Base-by-base conservation (phyloP, 2,888 invertebrate genomes). In the Blastobasis lacticolella region DNA sequence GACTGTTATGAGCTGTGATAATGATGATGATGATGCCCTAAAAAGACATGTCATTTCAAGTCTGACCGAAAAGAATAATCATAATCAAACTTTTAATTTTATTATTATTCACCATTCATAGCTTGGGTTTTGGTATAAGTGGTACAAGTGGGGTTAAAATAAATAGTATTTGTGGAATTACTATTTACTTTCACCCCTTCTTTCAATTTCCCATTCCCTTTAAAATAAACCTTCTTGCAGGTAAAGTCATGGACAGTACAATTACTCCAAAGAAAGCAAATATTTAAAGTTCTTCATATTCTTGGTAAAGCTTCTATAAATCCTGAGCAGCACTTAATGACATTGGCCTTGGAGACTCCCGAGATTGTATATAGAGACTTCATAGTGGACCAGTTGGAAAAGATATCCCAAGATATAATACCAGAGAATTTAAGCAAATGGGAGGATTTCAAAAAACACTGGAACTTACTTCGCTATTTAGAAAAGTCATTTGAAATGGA, bases 241-340 rank as follows among this genome's bases (percentile, higher is more conserved):
- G 91, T 92, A 4, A 89, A 90, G 64, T 73, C 88, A 52, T 93
- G 92, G 92, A 89, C 91, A 4, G 80, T 88, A 4, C 91, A 92
- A 66, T 78, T 93, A 42, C 73, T 93, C 42, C 75, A 87, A 48
- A 83, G 91, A 54, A 90, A 89, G 64, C 92, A 93, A 70, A 90
- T 92, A 64, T 91, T 90, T 58, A 90, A 91, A 78, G 92, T 91
- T 9, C 86, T 91, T 38, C 92, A 92, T 69, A 84, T 93, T 57
- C 71, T 93, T 47, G 87, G 82, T 54, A 93, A 92, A 75, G 89
- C 91, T n/a, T 89, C 89, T 55, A 82, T 90, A 54, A 88, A 90
- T 65, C 89, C 92, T 9, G 76, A 86, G 51, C 81, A 83, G 43
- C 91, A 92, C 64, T 80, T 93, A 48, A 85, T 88, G 69, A 73